Percentiles rank a stretch among this genome's conserved stretches.
These are phyloP conservation scores for Rhinogobio ventralis DNA, from an alignment of 2,797 vertebrate genomes.

Conservation along the genomic window DNA sequence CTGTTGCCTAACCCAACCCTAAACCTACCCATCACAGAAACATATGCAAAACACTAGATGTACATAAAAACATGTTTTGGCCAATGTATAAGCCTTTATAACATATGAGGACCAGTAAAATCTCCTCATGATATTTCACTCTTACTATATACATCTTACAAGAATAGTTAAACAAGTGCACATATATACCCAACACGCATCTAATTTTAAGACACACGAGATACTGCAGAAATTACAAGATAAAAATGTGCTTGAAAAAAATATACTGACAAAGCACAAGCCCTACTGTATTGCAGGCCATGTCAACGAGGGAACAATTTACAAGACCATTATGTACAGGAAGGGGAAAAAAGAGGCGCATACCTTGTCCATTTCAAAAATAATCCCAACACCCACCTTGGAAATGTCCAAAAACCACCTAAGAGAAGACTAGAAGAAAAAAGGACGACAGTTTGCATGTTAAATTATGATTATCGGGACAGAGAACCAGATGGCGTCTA, in stretches of 20 bases:
- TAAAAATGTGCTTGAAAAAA: not conserved
- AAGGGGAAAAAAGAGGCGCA: not conserved
- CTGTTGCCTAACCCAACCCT: too few relatives aligned
- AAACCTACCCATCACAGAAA: too few relatives aligned
- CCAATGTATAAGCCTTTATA: too few relatives aligned
- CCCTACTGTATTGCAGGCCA: not conserved
- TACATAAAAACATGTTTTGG: too few relatives aligned
- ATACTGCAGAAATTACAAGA: not conserved
- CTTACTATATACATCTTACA: too few relatives aligned
- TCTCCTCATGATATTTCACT: too few relatives aligned
- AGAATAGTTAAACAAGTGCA: too few relatives aligned
- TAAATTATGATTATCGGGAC: conserved; percentile 47
- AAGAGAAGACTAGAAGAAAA: conserved; percentile 23
- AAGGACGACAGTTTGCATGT: conserved; percentile 45
- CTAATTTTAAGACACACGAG: not conserved
- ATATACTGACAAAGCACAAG: conserved; percentile 1
- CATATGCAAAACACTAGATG: too few relatives aligned
- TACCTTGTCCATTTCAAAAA: not conserved
- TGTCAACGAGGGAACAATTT: not conserved
- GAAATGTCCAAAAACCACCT: conserved; percentile 37
- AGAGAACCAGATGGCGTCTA: conserved; percentile 49
- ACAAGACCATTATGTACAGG: not conserved
- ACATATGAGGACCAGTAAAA: too few relatives aligned
- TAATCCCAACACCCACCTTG: not conserved
- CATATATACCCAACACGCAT: not conserved